Evolutionary conservation across 2,888 invertebrate genomes (phyloP), one percentile per base, ranked within the genome.

Genomic region (Caradrina kadenii): DNA sequence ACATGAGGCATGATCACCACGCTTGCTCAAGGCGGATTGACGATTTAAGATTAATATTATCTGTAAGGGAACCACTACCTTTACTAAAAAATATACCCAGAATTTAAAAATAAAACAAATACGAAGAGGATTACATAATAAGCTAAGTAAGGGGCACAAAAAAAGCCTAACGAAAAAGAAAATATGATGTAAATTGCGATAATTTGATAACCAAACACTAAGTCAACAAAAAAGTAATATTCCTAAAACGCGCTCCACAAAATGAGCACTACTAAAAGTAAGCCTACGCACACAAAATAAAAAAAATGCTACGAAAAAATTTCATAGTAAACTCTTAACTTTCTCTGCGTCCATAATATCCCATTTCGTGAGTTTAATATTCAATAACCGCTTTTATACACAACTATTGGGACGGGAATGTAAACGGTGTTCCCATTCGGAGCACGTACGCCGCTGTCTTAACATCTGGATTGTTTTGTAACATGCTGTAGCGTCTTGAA

Each of bases 391-490:
- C 81, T 84, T 86, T 87, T 86, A 86, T 88, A 85, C 87, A 85
- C 87, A 89, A 89, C 89, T 90, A 88, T 90, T 86, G 86, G 80
- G 75, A 78, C 74, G 76, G 65, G 76, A 63, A 75, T 69, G 64
- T 75, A 72, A 70, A 71, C 53, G 31, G 22, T 62, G 56, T 55
- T 76, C 73, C 73, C 75, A 93, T 92, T 92, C 93, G 21, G 83
- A 82, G 89, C 94, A 94, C 94, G 94, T 94, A 81, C 84, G 67
- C 67, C 83, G 86, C 89, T 90, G 92, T 93, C 94, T 93, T 93
- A 93, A 87, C 93, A 93, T 94, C 93, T 93, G 94, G 93, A 92
- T 93, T 93, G 94, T 93, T 94, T 92, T 89, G 93, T 86, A 92
- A 92, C 93, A 91, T 89, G 89, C 87, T 91, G 91, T 90, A 91